Evolutionary conservation across 92 coral and sea anemone species (phyloP).

Genomic region (Palythoa heliodiscus): DNA sequence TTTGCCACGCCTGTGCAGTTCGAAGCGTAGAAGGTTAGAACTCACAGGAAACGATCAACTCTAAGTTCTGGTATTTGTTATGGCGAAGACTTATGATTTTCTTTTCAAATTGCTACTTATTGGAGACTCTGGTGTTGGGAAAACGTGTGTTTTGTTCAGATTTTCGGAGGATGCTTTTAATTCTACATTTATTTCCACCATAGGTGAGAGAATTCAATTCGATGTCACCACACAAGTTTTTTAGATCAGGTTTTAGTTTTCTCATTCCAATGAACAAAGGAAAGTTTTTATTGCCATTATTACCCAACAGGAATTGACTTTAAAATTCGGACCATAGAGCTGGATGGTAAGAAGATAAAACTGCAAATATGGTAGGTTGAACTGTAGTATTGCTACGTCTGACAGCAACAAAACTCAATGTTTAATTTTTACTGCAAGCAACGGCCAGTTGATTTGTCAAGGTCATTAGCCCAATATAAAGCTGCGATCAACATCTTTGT

Average conservation of each 20-base stretch:
- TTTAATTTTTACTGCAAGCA: neutral
- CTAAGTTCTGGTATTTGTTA: slow-evolving; percentile 40
- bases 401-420: neutral
- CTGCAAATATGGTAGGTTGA: slow-evolving; percentile 93
- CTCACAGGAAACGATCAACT: slow-evolving; percentile 33
- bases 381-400: neutral
- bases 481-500: slow-evolving; percentile 12
- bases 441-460: neutral
- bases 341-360: slow-evolving; percentile 98
- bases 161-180: slow-evolving; percentile 99
- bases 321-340: slow-evolving; percentile 93
- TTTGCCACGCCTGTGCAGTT: slow-evolving; percentile 96
- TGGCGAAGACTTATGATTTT: slow-evolving; percentile 99
- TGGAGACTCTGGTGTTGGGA: slow-evolving; percentile 99
- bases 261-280: slow-evolving; percentile 8
- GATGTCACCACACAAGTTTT: neutral
- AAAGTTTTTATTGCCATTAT: slow-evolving; percentile 32
- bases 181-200: slow-evolving; percentile 97
- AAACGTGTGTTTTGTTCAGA: slow-evolving; percentile 91
- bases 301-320: slow-evolving; percentile 91
- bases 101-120: slow-evolving; percentile 95
- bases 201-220: slow-evolving; percentile 69
- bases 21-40: slow-evolving; percentile 47
- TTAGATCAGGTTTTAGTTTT: slow-evolving; percentile 22
- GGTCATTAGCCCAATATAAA: neutral